A percentile compares a stretch with the other conserved stretches of the same genome.
phyloP scores from a whole-genome alignment of 2,797 vertebrate species.

The Uromys caudimaculatus region DNA sequence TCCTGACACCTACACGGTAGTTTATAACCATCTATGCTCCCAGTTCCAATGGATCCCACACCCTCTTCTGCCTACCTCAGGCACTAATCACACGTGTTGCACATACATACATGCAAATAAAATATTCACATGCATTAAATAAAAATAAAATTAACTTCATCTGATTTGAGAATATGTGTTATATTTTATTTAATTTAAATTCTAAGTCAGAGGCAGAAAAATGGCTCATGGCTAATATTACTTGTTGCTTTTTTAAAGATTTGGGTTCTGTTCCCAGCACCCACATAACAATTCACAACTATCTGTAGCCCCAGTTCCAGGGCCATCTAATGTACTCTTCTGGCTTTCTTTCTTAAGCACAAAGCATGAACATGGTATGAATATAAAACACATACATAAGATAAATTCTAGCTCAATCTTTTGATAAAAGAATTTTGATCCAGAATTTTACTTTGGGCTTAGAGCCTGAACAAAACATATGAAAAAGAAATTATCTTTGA shows the following conservation, averaged over 20 bases:
- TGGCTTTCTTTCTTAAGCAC: not conserved
- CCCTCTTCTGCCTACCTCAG: not conserved
- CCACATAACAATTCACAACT: not conserved
- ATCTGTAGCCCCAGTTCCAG: not conserved
- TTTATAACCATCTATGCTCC: not conserved
- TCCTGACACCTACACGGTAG: not conserved
- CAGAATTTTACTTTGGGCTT: not conserved
- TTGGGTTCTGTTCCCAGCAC: not conserved
- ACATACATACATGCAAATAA: not conserved
- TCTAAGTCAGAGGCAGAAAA: not conserved
- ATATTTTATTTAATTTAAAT: conserved; percentile 12
- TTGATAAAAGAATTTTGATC: conserved; percentile 61
- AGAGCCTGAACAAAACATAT: conserved; percentile 54
- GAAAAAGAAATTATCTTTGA: not conserved
- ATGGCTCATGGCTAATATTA: not conserved
- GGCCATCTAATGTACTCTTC: not conserved
- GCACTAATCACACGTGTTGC: not conserved
- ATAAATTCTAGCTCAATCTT: not conserved
- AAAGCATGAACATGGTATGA: too few species aligned
- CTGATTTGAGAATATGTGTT: conserved; percentile 8
- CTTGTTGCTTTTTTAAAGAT: not conserved
- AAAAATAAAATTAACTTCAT: conserved; percentile 62
- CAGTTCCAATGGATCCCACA: not conserved
- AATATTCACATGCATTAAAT: not conserved
- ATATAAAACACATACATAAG: not conserved